phyloP scores from a whole-genome alignment of 2,113 vertebrate species.

The Hydrochoerus hydrochaeris region DNA sequence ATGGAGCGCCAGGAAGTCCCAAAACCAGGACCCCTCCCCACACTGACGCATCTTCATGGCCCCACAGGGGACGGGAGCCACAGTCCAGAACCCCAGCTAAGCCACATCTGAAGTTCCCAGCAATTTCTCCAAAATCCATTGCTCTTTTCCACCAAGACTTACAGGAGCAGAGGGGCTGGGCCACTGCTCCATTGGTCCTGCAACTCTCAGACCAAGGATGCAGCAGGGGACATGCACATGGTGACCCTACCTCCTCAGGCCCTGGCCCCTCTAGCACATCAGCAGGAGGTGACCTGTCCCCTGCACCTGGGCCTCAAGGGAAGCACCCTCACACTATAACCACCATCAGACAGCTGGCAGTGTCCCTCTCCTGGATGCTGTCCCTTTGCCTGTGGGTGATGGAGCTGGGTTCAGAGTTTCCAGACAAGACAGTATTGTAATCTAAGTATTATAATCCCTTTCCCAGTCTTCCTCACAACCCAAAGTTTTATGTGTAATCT shows the following conservation, averaged over 20 bases:
- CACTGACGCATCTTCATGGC: not conserved
- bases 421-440: too few relatives aligned
- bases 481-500: too few relatives aligned
- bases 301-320: not conserved
- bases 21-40: not conserved
- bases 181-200: rapidly evolving
- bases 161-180: not conserved
- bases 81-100: rapidly evolving
- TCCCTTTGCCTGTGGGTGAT: not conserved
- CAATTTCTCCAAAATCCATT: not conserved
- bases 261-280: not conserved
- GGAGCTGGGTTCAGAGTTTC: not conserved
- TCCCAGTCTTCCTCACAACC: too few relatives aligned
- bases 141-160: too few relatives aligned
- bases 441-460: too few relatives aligned
- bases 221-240: rapidly evolving
- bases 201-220: not conserved
- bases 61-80: too few relatives aligned
- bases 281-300: not conserved
- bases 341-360: rapidly evolving
- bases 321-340: too few relatives aligned
- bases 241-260: not conserved
- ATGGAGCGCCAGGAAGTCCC: rapidly evolving
- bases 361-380: not conserved
- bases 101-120: not conserved